A percentile compares a stretch with the other conserved stretches of the same genome.
Evolutionary conservation across 2,888 invertebrate genomes (phyloP).

Genomic region (Acrocyrtus sp.): DNA sequence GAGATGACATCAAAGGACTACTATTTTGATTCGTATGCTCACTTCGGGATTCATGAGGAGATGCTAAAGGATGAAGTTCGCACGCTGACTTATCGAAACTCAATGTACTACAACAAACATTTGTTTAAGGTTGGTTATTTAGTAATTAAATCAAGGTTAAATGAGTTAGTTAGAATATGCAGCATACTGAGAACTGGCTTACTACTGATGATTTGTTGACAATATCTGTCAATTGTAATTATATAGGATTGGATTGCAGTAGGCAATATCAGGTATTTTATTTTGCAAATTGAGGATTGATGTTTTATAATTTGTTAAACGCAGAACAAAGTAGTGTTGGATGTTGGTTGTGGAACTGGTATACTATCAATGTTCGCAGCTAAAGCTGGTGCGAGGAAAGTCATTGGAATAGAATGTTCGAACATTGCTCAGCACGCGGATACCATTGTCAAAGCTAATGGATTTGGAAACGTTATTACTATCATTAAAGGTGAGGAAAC

Average conservation of each 20-base stretch:
- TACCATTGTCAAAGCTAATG: slow-evolving; percentile 90
- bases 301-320: slow-evolving; percentile 54
- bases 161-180: too few species aligned
- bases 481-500: slow-evolving; percentile 90
- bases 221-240: too few species aligned
- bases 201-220: too few species aligned
- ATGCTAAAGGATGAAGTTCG: slow-evolving; percentile 99
- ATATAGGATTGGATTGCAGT: too few species aligned
- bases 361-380: slow-evolving; percentile 99
- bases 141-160: too few species aligned
- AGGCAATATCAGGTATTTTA: too few species aligned
- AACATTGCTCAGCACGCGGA: slow-evolving; percentile 98
- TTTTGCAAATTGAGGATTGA: too few species aligned
- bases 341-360: slow-evolving; percentile 99
- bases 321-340: slow-evolving; percentile 83
- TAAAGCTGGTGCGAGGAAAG: slow-evolving; percentile 94
- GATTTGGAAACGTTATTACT: slow-evolving; percentile 80
- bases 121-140: slow-evolving; percentile 76
- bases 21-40: slow-evolving; percentile 99
- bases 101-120: slow-evolving; percentile 99
- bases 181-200: too few species aligned
- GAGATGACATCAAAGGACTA: slow-evolving; percentile 99
- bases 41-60: slow-evolving; percentile 99
- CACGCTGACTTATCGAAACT: slow-evolving; percentile 97
- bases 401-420: slow-evolving; percentile 98